Percentiles rank a stretch among this genome's conserved stretches.
phyloP scores from a whole-genome alignment of 1,140 invertebrate species.

The Apis florea region DNA sequence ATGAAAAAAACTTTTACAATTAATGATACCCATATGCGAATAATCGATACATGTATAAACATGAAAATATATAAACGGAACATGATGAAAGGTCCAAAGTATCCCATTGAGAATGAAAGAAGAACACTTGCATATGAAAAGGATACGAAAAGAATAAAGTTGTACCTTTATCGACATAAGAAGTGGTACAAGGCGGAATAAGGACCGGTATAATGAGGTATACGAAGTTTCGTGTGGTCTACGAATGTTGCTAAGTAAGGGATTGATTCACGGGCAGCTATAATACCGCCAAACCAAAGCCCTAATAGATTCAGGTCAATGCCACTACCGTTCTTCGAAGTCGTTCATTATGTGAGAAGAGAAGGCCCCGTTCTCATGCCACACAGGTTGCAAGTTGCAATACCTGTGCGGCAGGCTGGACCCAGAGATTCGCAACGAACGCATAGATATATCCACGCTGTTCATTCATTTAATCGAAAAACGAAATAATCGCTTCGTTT shows the following conservation, averaged over 20 bases:
- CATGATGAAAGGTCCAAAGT: background rate
- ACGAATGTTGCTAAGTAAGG: conserved; percentile 65
- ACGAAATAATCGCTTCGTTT: background rate
- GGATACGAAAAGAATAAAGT: conserved; percentile 6
- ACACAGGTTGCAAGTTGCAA: conserved; percentile 63
- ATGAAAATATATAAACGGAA: background rate
- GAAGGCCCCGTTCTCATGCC: conserved; percentile 62
- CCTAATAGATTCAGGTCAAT: conserved; percentile 69
- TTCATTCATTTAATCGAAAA: background rate
- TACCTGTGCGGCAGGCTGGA: conserved; percentile 48
- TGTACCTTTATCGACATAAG: conserved; percentile 10
- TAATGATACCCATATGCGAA: too few relatives aligned
- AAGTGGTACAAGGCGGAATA: conserved; percentile 18
- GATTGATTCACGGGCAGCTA: conserved; percentile 69
- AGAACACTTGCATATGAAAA: background rate
- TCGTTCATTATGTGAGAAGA: conserved; percentile 68
- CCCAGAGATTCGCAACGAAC: conserved; percentile 44
- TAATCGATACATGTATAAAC: too few relatives aligned
- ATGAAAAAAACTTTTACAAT: too few relatives aligned
- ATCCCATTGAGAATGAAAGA: too few relatives aligned
- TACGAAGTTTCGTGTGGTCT: conserved; percentile 59
- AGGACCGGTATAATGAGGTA: conserved; percentile 52
- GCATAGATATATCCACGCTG: conserved; percentile 24
- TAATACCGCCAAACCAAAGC: conserved; percentile 68
- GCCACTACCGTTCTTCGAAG: conserved; percentile 67